phyloP scores from a whole-genome alignment of 2,797 vertebrate genomes.

The Vipera latastei region DNA sequence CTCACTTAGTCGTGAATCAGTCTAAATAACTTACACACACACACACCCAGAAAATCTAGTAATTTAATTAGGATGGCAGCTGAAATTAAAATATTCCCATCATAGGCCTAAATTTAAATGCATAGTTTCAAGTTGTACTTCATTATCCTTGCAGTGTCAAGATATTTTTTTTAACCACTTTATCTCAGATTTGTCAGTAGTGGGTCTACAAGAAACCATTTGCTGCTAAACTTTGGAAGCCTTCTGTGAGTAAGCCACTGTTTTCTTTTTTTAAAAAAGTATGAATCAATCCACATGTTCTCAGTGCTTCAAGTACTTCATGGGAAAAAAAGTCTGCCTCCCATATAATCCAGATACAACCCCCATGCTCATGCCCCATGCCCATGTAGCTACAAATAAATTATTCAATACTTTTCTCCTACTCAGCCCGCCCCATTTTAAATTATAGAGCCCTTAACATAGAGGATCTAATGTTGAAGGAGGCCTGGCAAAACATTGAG shows the following conservation, averaged over 20 bases:
- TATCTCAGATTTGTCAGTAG: not conserved
- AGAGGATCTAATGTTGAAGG: not conserved
- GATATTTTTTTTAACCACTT: not conserved
- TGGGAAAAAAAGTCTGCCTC: not conserved
- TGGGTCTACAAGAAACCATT: not conserved
- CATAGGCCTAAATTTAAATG: not conserved
- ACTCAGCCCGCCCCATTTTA: not conserved
- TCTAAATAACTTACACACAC: not conserved
- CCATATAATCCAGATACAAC: not conserved
- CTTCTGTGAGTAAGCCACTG: not conserved
- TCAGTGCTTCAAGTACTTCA: not conserved
- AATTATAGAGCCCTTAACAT: not conserved
- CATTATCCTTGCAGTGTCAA: not conserved
- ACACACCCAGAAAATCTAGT: not conserved
- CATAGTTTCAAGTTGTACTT: not conserved
- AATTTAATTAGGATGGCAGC: not conserved
- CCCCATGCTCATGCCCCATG: too few species aligned
- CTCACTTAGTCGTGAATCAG: not conserved
- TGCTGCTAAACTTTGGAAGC: not conserved
- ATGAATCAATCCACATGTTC: not conserved
- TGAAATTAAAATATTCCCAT: not conserved
- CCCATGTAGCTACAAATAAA: not conserved
- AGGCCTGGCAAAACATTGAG: too few species aligned
- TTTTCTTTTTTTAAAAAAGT: not conserved
- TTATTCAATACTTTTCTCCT: not conserved